phyloP scores from a whole-genome alignment of 2,797 vertebrate species.

The Phyllotis vaccarum region DNA sequence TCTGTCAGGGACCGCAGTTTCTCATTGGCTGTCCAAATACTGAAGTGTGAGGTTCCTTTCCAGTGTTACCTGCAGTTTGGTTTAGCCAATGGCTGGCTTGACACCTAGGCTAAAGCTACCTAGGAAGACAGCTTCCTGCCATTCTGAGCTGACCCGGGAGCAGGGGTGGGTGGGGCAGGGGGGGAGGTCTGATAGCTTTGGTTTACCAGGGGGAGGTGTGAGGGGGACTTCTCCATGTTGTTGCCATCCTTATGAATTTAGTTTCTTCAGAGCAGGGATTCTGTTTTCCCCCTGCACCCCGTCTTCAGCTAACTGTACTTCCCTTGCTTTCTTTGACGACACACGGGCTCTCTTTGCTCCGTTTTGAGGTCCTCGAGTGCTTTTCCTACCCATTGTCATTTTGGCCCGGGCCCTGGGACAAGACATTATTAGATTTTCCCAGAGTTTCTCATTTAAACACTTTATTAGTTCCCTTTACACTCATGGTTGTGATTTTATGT shows the following conservation, averaged over 20 bases:
- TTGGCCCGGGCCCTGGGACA: not conserved
- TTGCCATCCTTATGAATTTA: not conserved
- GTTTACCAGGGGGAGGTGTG: no score
- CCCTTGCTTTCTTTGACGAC: not conserved
- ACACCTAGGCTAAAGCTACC: not conserved
- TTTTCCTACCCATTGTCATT: not conserved
- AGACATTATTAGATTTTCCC: not conserved
- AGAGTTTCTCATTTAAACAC: not conserved
- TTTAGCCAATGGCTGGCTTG: not conserved
- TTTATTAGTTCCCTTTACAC: not conserved
- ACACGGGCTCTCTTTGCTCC: not conserved
- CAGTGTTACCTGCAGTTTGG: not conserved
- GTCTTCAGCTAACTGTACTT: not conserved
- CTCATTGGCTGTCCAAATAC: not conserved
- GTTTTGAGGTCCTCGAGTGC: not conserved
- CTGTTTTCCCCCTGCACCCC: not conserved
- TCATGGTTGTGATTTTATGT: not conserved
- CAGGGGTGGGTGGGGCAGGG: rapidly evolving
- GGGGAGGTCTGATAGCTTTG: not conserved
- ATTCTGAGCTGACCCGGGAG: not conserved
- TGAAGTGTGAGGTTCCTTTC: not conserved
- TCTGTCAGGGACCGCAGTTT: not conserved
- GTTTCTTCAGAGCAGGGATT: no score
- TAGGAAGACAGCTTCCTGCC: not conserved
- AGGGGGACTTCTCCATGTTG: not conserved